phyloP scores from a whole-genome alignment of 2,113 vertebrate genomes.

The human region GRCh38 chr1:12388501-12389000 shows the following conservation, averaged over 20 bases:
- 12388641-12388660: not conserved
- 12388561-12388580: no score
- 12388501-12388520: no score
- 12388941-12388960: not conserved
- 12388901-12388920: not conserved
- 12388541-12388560: no score
- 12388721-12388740: not conserved
- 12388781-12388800: not conserved
- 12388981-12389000: no score
- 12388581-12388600: not conserved
- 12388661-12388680: not conserved
- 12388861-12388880: not conserved
- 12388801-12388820: not conserved
- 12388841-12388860: not conserved
- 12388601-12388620: not conserved
- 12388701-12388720: not conserved
- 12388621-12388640: not conserved
- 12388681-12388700: not conserved
- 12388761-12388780: not conserved
- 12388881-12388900: not conserved
- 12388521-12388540: no score
- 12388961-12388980: no score
- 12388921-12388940: not conserved
- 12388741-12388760: not conserved
- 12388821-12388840: not conserved